phyloP scores from a whole-genome alignment of 2,113 vertebrate genomes.

The Panurus biarmicus region DNA sequence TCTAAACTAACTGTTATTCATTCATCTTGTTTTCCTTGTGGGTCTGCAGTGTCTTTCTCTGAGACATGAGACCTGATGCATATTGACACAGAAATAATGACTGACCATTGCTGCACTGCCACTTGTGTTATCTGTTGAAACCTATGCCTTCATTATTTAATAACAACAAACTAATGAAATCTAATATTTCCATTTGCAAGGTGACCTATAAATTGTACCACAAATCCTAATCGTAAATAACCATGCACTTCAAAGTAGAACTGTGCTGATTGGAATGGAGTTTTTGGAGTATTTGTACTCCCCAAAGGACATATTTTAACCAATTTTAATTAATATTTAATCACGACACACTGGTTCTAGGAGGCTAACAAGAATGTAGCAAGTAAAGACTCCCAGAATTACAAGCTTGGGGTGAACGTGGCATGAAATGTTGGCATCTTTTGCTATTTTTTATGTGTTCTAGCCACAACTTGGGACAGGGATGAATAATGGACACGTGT shows the following conservation, averaged over 20 bases:
- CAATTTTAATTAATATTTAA: slow-evolving; percentile 4
- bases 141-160: not conserved
- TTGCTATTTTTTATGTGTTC: not conserved
- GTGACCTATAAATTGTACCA: not conserved
- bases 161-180: not conserved
- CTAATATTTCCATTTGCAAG: not conserved
- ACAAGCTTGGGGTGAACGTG: not conserved
- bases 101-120: not conserved
- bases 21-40: not conserved
- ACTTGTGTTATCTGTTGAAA: not conserved
- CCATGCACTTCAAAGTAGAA: not conserved
- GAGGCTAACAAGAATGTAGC: not conserved
- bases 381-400: not conserved
- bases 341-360: not conserved
- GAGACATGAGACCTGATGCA: not conserved
- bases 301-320: not conserved
- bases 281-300: not conserved
- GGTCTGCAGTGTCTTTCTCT: not conserved
- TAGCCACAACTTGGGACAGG: not conserved
- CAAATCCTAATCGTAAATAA: not conserved
- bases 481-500: not conserved
- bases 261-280: not conserved
- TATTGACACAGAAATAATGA: not conserved
- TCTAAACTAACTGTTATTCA: not conserved
- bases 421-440: not conserved